These are phyloP conservation scores for Chirona hameri DNA, from an alignment of 2,888 invertebrate genomes.

Conservation along the genomic window DNA sequence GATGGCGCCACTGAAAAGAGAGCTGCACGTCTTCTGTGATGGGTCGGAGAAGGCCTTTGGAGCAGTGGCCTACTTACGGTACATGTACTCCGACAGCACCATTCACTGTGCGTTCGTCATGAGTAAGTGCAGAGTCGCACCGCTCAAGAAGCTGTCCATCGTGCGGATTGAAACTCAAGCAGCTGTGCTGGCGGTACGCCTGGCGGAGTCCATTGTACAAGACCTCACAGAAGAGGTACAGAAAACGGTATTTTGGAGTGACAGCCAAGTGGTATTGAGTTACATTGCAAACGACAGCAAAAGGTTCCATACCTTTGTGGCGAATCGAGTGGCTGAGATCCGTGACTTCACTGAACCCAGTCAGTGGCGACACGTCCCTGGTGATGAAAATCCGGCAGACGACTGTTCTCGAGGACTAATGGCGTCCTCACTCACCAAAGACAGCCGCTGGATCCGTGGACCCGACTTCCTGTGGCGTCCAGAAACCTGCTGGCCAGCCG, in stretches of 20 bases:
- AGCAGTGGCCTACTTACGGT: background rate
- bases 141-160: background rate
- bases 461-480: background rate
- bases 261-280: slow-evolving; percentile 12
- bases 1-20: background rate
- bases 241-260: background rate
- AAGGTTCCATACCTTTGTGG: slow-evolving; percentile 27
- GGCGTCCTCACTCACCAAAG: background rate
- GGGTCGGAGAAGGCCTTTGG: background rate
- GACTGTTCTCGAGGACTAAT: background rate
- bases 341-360: background rate
- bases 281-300: slow-evolving; percentile 2
- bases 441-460: background rate
- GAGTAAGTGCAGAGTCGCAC: background rate
- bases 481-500: background rate
- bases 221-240: background rate
- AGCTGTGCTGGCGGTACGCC: background rate
- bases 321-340: slow-evolving; percentile 26
- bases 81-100: background rate
- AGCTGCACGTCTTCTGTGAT: background rate
- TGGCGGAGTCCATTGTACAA: background rate
- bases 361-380: background rate
- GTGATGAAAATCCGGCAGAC: background rate
- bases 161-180: background rate
- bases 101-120: background rate